Percentiles rank a stretch among this genome's conserved stretches.
Conservation (phyloP, 2,888 invertebrate genomes). For the Lasioglossum malachurum region DNA sequence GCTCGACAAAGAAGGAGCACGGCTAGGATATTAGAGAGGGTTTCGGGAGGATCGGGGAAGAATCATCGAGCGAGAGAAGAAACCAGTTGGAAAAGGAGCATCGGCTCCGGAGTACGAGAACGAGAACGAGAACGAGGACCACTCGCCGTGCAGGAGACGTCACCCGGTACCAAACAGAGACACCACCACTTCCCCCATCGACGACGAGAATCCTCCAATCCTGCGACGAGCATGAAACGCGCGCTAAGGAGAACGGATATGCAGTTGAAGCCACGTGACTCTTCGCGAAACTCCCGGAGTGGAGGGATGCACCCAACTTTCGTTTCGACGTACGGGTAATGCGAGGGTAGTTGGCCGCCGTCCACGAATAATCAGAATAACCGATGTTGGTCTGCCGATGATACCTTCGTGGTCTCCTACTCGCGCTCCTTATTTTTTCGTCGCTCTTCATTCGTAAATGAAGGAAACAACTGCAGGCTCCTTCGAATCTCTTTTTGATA, state of each 20-base stretch:
- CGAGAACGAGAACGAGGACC: not conserved
- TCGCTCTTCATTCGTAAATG: not conserved
- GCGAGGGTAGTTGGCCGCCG: conserved; percentile 2
- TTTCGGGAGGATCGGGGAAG: not conserved
- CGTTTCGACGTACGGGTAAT: conserved; percentile 18
- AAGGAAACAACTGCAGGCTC: not conserved
- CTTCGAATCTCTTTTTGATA: too few species aligned
- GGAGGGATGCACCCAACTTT: conserved; percentile 5
- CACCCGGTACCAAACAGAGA: conserved; percentile 2
- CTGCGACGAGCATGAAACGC: conserved; percentile 8
- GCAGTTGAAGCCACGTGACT: conserved; percentile 37
- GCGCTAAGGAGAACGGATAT: conserved; percentile 30
- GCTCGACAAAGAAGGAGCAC: not conserved
- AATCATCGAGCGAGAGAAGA: not conserved
- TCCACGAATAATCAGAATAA: not conserved
- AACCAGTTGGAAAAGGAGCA: not conserved
- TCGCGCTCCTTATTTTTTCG: not conserved
- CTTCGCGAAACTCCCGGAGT: conserved; percentile 4
- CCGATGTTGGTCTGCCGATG: conserved; percentile 11
- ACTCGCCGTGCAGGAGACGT: conserved; percentile 1
- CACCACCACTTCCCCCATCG: not conserved
- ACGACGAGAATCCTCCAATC: conserved; percentile 31
- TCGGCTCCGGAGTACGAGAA: not conserved
- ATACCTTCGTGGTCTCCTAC: conserved; percentile 6
- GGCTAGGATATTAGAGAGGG: not conserved